phyloP scores from a whole-genome alignment of 2,113 vertebrate genomes.

The Cnemophilus loriae region DNA sequence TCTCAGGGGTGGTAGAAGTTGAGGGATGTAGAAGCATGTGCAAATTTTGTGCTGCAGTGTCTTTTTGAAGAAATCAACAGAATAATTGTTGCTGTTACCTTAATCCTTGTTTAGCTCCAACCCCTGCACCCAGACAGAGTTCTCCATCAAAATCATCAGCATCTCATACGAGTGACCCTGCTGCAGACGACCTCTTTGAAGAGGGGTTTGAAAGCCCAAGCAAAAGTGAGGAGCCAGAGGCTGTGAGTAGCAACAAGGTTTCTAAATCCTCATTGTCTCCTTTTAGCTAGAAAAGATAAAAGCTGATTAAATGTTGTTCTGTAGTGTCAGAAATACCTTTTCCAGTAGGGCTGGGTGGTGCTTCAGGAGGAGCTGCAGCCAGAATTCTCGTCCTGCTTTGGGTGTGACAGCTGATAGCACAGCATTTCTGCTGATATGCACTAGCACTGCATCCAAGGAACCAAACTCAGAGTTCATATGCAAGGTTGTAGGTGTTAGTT shows the following conservation, averaged over 20 bases:
- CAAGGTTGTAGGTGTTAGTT: neutral
- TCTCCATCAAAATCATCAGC: constrained; percentile 93
- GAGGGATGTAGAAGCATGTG: neutral
- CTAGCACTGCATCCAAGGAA: neutral
- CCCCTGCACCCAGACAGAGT: constrained; percentile 90
- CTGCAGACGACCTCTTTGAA: constrained; percentile 90
- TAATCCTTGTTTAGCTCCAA: constrained; percentile 81
- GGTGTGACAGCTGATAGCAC: neutral
- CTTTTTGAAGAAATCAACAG: neutral
- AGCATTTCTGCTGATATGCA: neutral
- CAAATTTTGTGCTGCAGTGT: neutral
- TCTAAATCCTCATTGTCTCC: neutral
- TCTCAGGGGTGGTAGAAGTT: neutral
- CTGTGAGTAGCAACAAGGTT: constrained; percentile 80
- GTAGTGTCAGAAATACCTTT: neutral
- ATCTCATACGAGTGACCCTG: constrained; percentile 89
- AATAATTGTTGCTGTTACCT: neutral
- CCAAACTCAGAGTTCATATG: neutral
- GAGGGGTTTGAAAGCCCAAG: constrained; percentile 94
- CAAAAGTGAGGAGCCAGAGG: constrained; percentile 92
- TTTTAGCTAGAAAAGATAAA: neutral
- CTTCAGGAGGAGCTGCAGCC: neutral
- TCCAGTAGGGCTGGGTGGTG: neutral
- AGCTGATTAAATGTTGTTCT: neutral
- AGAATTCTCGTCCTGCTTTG: neutral